A percentile compares a stretch with the other conserved stretches of the same genome.
These are phyloP conservation scores for Ophiothrix spiculata DNA, from an alignment of 35 echinoderm and acorn worm genomes.

Conservation along the genomic window DNA sequence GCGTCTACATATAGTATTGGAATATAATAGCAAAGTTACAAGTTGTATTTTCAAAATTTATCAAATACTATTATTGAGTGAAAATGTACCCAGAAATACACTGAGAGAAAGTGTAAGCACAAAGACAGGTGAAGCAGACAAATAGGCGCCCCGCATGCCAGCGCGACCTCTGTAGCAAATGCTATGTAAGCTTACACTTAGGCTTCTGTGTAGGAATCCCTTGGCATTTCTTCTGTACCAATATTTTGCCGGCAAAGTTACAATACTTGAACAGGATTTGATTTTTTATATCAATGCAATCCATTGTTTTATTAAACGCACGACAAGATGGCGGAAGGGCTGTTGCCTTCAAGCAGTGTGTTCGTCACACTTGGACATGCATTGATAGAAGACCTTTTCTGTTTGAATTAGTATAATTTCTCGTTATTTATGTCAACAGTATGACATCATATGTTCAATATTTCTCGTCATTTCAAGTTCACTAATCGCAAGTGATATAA, in stretches of 20 bases:
- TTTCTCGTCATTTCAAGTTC: background rate
- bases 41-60: no score
- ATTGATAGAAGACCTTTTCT: background rate
- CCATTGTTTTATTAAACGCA: background rate
- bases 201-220: background rate
- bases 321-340: background rate
- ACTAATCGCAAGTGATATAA: no score
- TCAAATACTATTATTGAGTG: no score
- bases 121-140: background rate
- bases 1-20: no score
- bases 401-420: background rate
- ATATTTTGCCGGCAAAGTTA: background rate
- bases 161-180: slow-evolving; percentile 10
- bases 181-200: background rate
- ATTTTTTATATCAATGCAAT: background rate
- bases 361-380: background rate
- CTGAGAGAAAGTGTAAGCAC: background rate
- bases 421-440: background rate
- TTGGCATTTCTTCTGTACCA: background rate
- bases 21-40: no score
- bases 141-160: background rate
- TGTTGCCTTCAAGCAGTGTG: background rate
- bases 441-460: background rate
- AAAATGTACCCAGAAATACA: background rate
- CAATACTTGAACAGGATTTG: background rate